Evolutionary conservation across 1,140 invertebrate genomes (phyloP), one percentile per base, ranked within the genome.

Genomic region (Campoletis sonorensis): DNA sequence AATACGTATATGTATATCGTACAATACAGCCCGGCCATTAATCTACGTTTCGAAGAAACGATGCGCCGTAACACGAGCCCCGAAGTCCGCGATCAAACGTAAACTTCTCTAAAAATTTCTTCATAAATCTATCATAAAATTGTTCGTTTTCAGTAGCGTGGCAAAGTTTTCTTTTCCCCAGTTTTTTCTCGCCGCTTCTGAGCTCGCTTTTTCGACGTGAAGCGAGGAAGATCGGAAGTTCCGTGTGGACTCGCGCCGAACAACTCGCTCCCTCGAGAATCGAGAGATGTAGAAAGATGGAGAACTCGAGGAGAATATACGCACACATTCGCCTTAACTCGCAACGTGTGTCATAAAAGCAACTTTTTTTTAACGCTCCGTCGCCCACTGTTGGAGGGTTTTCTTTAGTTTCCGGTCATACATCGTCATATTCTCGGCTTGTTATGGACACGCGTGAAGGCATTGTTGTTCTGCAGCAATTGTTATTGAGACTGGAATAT

Each of bases 91-190:
- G 76, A 78, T 79, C 75, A 79, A 71, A 78, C 76, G 75, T 37
- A 72, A 79, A 71, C 40, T 37, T 78, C 37, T 30, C 67, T 78
- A 78, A 67, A 78, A 78, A 78, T 82, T 79, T 68, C 23, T 82
- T 82, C 81, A 82, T 82, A 82, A 82, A 82, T 82, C 81, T 82
- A 82, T 82, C 81, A 82, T 79, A 79, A 82, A 82, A 82, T 82
- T 78, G 58, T 78, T 82, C 75, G 68, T 78, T 82, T 79, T 79
- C 68, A 61, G 61, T 61, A 73, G 37, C 45, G 45, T 23, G 67
- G 67, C 58, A 79, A 79, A 79, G 2, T 70, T 79, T 79, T 79
- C 45, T 40, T 54, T 27, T 30, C 49, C 26, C 30, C 26, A 13
- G 21, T 33, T 27, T 33, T 33, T 27, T 33, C 30, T 30, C 7